A percentile compares a stretch with the other conserved stretches of the same genome.
phyloP scores from a whole-genome alignment of 30 jellyfish, hydroid and myxozoan species.

The Aurelia aurita complex sp. Pacific region DNA sequence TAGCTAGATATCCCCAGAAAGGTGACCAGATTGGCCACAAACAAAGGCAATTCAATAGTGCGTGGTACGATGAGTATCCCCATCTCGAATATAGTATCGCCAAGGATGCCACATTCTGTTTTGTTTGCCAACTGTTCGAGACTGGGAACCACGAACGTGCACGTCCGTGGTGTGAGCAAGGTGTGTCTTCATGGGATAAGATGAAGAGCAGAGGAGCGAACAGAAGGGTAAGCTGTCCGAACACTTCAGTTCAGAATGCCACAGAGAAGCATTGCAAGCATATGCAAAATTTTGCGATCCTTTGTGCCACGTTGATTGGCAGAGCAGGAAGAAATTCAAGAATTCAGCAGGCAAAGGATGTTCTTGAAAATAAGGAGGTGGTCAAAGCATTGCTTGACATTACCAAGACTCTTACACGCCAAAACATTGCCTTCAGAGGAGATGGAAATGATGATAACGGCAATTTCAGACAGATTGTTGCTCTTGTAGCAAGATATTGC shows the following conservation, averaged over 20 bases:
- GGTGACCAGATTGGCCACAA: slow-evolving; percentile 3
- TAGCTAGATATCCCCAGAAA: background rate
- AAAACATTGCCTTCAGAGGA: too few relatives aligned
- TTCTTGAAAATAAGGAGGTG: slow-evolving; percentile 8
- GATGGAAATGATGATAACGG: slow-evolving; percentile 29
- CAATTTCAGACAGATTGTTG: slow-evolving; percentile 7
- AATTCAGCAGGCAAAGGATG: background rate
- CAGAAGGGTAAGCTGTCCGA: slow-evolving; percentile 22
- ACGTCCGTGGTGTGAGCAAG: too few relatives aligned
- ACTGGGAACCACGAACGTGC: slow-evolving; percentile 10
- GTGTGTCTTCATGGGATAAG: slow-evolving; percentile 15
- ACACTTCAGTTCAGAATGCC: slow-evolving; percentile 8
- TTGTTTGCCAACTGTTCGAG: slow-evolving; percentile 24
- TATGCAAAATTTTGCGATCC: background rate
- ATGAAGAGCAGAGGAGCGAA: slow-evolving; percentile 21
- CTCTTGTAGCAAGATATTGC: slow-evolving; percentile 24
- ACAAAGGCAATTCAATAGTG: background rate
- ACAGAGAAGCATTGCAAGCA: slow-evolving; percentile 6
- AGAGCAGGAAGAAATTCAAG: background rate
- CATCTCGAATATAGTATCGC: slow-evolving; percentile 3
- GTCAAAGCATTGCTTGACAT: slow-evolving; percentile 8
- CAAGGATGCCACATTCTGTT: slow-evolving; percentile 15
- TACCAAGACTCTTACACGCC: slow-evolving; percentile 31
- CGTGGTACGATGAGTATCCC: slow-evolving; percentile 19
- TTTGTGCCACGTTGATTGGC: background rate